phyloP scores from a whole-genome alignment of 2,888 invertebrate species.

The Pardosa pseudoannulata region DNA sequence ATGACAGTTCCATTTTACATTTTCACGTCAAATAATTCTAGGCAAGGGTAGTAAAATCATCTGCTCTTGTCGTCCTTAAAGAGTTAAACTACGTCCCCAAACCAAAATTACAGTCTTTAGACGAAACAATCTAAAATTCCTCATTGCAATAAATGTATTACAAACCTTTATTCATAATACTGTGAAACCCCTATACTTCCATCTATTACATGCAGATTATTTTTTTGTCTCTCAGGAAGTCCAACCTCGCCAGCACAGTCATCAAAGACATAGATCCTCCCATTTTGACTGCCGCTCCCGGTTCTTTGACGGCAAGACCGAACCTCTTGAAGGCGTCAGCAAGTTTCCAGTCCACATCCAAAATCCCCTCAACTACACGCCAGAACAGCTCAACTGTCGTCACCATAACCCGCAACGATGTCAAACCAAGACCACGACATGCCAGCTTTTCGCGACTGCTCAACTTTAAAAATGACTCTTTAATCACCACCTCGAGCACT shows the following conservation, averaged over 20 bases:
- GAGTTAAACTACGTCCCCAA: no score
- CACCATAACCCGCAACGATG: neutral
- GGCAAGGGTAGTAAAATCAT: no score
- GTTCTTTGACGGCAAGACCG: slow-evolving; percentile 13
- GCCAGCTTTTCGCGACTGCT: slow-evolving; percentile 22
- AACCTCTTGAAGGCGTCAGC: slow-evolving; percentile 41
- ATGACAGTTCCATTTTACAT: no score
- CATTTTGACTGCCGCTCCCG: slow-evolving; percentile 44
- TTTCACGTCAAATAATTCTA: no score
- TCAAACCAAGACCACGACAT: neutral
- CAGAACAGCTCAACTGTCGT: neutral
- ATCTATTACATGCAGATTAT: no score
- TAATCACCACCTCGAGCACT: neutral
- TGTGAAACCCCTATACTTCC: no score
- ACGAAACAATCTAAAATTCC: no score
- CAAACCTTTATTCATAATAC: no score
- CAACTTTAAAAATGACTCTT: neutral
- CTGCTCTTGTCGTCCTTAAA: no score
- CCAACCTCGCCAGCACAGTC: slow-evolving; percentile 7
- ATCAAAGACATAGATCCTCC: slow-evolving; percentile 42
- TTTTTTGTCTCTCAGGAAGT: neutral
- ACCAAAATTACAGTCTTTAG: no score
- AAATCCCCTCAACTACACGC: neutral
- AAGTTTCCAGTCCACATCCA: slow-evolving; percentile 41
- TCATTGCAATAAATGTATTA: no score